Evolutionary conservation across 2,888 invertebrate species (phyloP).

Genomic region (Calephelis perditalis): DNA sequence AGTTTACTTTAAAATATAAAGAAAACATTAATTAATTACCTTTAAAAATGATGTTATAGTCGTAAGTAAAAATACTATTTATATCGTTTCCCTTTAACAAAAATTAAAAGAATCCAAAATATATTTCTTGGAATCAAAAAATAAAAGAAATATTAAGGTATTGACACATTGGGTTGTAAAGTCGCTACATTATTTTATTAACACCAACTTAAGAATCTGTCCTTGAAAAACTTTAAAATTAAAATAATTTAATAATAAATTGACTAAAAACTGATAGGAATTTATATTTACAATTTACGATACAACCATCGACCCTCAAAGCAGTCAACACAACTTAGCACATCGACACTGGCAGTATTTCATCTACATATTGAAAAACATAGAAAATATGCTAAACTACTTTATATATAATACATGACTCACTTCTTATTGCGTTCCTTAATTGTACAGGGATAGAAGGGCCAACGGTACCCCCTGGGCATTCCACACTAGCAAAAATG

Average conservation of each 20-base stretch:
- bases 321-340: constrained; percentile 23
- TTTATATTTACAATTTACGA: constrained; percentile 2
- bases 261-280: background rate
- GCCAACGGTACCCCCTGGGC: constrained; percentile 15
- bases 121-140: too few species aligned
- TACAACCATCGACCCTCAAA: background rate
- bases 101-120: too few species aligned
- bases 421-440: constrained; percentile 70
- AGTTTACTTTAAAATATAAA: background rate
- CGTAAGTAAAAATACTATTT: too few species aligned
- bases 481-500: background rate
- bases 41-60: too few species aligned
- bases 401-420: constrained; percentile 67
- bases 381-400: constrained; percentile 69
- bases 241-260: too few species aligned
- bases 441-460: constrained; percentile 49
- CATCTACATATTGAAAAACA: constrained; percentile 72
- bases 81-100: too few species aligned
- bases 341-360: constrained; percentile 63
- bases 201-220: too few species aligned
- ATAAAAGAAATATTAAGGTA: too few species aligned
- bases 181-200: too few species aligned
- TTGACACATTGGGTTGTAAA: too few species aligned
- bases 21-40: too few species aligned
- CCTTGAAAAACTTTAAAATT: too few species aligned